Conservation (phyloP, 2,888 invertebrate genomes). For the Habrosyne pyritoides region DNA sequence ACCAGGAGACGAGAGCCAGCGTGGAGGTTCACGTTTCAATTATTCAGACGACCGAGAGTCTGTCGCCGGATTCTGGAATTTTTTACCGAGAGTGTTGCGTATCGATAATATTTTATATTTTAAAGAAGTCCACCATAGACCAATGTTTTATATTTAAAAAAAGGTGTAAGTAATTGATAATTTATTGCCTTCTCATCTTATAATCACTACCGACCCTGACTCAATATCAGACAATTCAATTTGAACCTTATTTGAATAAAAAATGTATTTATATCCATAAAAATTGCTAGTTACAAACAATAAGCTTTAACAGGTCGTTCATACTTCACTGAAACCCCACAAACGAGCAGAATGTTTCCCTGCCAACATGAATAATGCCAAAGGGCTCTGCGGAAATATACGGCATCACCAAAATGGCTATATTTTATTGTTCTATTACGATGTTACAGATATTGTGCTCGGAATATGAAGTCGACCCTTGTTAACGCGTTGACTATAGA, state of each 20-base stretch:
- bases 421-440: neutral
- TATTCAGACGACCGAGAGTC: conserved; percentile 49
- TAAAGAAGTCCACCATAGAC: no score
- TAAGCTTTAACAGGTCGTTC: neutral
- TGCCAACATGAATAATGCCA: neutral
- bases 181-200: no score
- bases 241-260: neutral
- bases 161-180: no score
- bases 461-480: neutral
- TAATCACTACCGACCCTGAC: no score
- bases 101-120: no score
- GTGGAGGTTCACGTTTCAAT: conserved; percentile 54
- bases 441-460: neutral
- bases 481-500: neutral
- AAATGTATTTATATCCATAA: neutral
- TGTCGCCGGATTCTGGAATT: conserved; percentile 35
- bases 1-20: conserved; percentile 50
- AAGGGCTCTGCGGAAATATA: neutral
- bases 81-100: neutral
- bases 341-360: conserved; percentile 1
- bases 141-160: no score
- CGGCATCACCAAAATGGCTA: neutral
- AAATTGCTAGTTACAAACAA: conserved; percentile 1
- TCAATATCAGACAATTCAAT: no score
- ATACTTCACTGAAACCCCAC: neutral